Conservation (phyloP, 2,113 vertebrate species). For the Hucho hucho region DNA sequence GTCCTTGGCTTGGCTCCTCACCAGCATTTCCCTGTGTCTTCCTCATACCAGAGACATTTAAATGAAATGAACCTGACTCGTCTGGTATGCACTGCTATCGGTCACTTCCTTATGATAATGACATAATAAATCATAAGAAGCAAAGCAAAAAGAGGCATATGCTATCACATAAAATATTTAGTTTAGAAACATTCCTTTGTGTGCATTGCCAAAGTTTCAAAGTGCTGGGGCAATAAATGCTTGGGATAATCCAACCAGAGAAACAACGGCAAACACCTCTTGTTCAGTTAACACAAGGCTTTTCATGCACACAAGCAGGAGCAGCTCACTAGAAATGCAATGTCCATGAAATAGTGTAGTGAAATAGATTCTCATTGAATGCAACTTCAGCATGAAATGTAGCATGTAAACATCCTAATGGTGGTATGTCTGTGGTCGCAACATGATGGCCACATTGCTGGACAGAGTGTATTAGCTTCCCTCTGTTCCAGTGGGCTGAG, state of each 20-base stretch:
- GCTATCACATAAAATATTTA: neutral
- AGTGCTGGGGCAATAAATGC: neutral
- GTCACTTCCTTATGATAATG: constrained; percentile 5
- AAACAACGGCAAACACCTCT: neutral
- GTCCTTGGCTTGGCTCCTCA: neutral
- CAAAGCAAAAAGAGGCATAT: neutral
- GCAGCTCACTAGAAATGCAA: neutral
- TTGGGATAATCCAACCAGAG: neutral
- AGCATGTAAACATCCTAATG: neutral
- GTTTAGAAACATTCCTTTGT: neutral
- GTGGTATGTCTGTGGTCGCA: neutral
- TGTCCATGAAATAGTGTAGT: neutral
- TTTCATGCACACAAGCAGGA: neutral
- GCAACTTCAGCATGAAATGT: neutral
- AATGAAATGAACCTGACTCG: constrained; percentile 1
- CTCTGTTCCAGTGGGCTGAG: constrained; percentile 41
- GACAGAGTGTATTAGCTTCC: constrained; percentile 33
- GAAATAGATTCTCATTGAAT: neutral
- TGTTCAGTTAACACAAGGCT: neutral
- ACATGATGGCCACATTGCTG: constrained; percentile 17
- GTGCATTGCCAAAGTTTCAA: neutral
- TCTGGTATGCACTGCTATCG: constrained; percentile 5
- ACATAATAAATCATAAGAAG: neutral
- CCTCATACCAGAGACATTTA: constrained; percentile 1
- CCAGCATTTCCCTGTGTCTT: neutral